Evolutionary conservation across 2,113 vertebrate genomes (phyloP), one percentile per base, ranked within the genome.

Genomic region (Channa argus): DNA sequence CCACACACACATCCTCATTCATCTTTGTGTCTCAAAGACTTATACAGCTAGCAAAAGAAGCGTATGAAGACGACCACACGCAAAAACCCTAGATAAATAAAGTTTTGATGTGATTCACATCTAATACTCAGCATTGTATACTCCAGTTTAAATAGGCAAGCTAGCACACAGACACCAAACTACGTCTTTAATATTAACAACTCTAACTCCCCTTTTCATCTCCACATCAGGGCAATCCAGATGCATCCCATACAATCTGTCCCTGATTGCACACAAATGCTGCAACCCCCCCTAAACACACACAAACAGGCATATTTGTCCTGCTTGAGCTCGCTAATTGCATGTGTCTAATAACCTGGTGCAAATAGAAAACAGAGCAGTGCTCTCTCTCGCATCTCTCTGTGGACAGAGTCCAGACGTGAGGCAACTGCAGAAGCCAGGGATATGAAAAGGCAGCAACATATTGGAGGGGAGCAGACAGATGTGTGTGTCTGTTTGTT

Each of bases 401-500:
- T 75, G 80, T 84, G 86, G 87, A 89, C 80, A 80, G 63, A 78
- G 80, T 86, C 86, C 87, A 90, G 86, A 88, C 85, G 82, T 92
- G 86, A 90, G 83, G 75, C 76, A 81, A 90, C 77, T 89, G 88
- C 84, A 87, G 49, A 88, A 85, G 71, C 68, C 10, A 49, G 44
- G 65, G 78, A 85, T 88, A 80, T 87, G 85, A 86, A 87, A 83
- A 81, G 83, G 64, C 85, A 82, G 77, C 70, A 68, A 65, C 66
- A 80, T 81, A 85, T 77, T 83, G 82, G 80, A 76, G 56, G 24
- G 24, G 24, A 24, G 66, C 55, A 75, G 68, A 71, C 63, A 9
- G 36, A 52, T 60, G 81, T 59, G 60, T 74, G 65, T 68, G 38
- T 80, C 9, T 69, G n/a, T 69, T 0, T 67, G 33, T 63, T 24